Evolutionary conservation across 35 echinoderm and acorn worm genomes (phyloP), one percentile per base, ranked within the genome.

Genomic region (Ophioderma brevispina): DNA sequence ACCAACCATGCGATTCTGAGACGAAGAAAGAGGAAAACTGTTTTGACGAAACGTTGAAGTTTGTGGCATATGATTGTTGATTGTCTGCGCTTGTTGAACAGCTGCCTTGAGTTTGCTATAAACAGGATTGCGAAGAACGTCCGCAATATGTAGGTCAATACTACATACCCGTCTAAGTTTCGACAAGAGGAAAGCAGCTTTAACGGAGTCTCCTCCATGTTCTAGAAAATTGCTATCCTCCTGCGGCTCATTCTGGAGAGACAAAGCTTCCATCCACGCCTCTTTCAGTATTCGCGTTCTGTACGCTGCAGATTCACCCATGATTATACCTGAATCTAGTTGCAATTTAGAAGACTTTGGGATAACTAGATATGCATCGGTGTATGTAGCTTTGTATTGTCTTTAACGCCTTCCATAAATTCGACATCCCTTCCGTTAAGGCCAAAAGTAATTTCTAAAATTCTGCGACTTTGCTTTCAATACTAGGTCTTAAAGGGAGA

Each of bases 151-250:
- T 70, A 70, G 5, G 59, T 70, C 59, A 13, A 13, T 70, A 25
- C 23, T 30, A 30, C 59, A 70, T 70, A 15, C 23, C 1, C 59
- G 59, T 70, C 59, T 70, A 15, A 70, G 59, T 30, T 70, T 25
- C 10, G 59, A 70, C 28, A 80, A 15, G 2, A 80, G 78, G n/a
- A 80, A 80, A 35, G 36, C 78, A 34, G 78, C 78, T 80, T 80
- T 80, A 25, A 80, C 33, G 34, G 78, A 80, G 78, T 80, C 36
- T 5, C 78, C 78, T 2, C 78, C 78, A 80, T 35, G n/a, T 36
- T 80, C 78, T 21, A 80, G 36, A 25, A 80, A 36, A 40, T 80
- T 80, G 6, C 13, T 35, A 13, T 35, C 17, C 33, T 80, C 78
- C 11, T 80, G 4, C 3, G 78, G 78, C 36, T 36, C 78, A 35